Base-by-base conservation (phyloP, 1,140 invertebrate genomes). In the Lineus longissimus region DNA sequence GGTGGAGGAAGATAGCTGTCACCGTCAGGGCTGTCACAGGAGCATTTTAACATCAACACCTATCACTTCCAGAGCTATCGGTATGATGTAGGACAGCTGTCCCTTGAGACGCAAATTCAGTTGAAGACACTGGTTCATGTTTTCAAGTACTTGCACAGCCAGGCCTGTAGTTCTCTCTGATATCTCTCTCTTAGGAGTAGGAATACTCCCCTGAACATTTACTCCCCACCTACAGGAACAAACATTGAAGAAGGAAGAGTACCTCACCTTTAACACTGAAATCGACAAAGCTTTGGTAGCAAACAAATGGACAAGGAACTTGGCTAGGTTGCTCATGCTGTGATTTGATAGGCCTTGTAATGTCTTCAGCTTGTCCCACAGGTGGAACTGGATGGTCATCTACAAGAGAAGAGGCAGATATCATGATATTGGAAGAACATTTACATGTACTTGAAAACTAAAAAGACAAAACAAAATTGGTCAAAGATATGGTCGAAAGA, bases 321-420 rank as follows among this genome's bases (percentile, higher is more conserved):
- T 86, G 0, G 91, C 90, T 59, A 97, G 81, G 80, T 95, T 94
- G 0, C 84, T 83, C 31, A 90, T 77, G 74, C 90, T 87, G 15
- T 83, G 79, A 47, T 85, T 83, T 0, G 85, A 85, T 25, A 89
- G 84, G 27, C 82, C 83, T 13, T 87, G 82, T 19, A 97, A 76
- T 47, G 90, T 88, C 76, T 95, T 94, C 19, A 97, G 87, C 76
- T 91, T 90, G 81, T 98, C 95, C 95, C 95, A 98, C 7, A 93
- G 79, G 19, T 88, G 86, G 78, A 88, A 97, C 78, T 97, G 93
- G 55, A 94, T 86, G 0, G 89, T 89, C 62, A 95, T 86, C 89
- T 94, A 80, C 72, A 88, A 78, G 36, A 60, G 47, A 43, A 61
- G 63, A 63, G 63, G 63, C n/a, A n/a, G n/a, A n/a, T n/a, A n/a